Conservation (phyloP, 2,797 vertebrate genomes). For the Poecilia gillii region DNA sequence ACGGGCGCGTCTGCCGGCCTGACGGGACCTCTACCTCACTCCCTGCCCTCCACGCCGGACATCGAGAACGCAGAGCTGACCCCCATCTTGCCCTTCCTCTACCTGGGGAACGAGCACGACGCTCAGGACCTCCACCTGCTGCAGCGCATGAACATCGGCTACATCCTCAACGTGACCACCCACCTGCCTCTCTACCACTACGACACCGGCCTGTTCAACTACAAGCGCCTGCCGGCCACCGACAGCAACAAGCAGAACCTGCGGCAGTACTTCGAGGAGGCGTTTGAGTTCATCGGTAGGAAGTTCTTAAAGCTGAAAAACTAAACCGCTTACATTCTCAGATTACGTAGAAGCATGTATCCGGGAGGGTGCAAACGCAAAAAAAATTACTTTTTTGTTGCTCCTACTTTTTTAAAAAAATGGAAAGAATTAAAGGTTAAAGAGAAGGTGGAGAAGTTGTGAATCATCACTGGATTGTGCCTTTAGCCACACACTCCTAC, state of each 20-base stretch:
- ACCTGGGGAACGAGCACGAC: slow-evolving; percentile 95
- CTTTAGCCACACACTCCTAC: slow-evolving; percentile 9
- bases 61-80: slow-evolving; percentile 97
- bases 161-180: slow-evolving; percentile 95
- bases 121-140: slow-evolving; percentile 92
- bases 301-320: slow-evolving; percentile 19
- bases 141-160: slow-evolving; percentile 92
- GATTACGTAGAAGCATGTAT: background rate
- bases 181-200: slow-evolving; percentile 98
- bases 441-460: background rate
- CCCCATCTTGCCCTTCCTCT: slow-evolving; percentile 94
- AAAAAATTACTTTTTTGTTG: background rate
- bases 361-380: background rate
- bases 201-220: slow-evolving; percentile 90
- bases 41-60: slow-evolving; percentile 93
- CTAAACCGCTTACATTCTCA: background rate
- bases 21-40: slow-evolving; percentile 89
- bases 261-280: slow-evolving; percentile 99
- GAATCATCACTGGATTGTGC: background rate
- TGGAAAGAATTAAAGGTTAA: background rate
- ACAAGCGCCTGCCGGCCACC: slow-evolving; percentile 95
- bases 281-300: slow-evolving; percentile 98
- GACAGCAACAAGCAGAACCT: slow-evolving; percentile 99
- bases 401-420: background rate
- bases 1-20: slow-evolving; percentile 75